Evolutionary conservation across 2,113 vertebrate species (phyloP).

Genomic region (Erythrocercus mccallii): DNA sequence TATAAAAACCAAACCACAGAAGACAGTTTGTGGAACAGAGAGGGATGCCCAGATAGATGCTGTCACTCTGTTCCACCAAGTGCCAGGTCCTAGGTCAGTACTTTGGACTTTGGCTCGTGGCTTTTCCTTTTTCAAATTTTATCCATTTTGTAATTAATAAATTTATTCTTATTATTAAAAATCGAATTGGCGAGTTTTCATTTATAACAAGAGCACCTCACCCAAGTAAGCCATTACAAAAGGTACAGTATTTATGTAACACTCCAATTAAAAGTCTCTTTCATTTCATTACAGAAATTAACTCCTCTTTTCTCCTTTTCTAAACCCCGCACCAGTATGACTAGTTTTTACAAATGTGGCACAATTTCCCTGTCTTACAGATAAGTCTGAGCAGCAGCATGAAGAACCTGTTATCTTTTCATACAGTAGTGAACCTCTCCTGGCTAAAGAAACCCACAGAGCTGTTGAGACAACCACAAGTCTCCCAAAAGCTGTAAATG

Average conservation of each 20-base stretch:
- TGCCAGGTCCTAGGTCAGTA: too few relatives aligned
- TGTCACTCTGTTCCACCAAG: too few relatives aligned
- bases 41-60: too few relatives aligned
- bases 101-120: too few relatives aligned
- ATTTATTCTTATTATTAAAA: too few relatives aligned
- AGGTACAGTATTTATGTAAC: neutral
- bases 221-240: neutral
- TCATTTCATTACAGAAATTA: neutral
- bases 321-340: neutral
- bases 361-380: neutral
- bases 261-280: neutral
- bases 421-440: neutral
- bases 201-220: too few relatives aligned
- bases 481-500: neutral
- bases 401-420: neutral
- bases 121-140: too few relatives aligned
- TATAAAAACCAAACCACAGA: too few relatives aligned
- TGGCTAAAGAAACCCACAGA: neutral
- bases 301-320: neutral
- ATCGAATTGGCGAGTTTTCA: too few relatives aligned
- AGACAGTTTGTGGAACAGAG: too few relatives aligned
- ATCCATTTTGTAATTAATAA: too few relatives aligned
- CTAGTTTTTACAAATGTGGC: neutral
- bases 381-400: neutral
- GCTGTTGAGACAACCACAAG: neutral